These are phyloP conservation scores for Melinopterus prodromus DNA, from an alignment of 2,888 invertebrate species.

Conservation along the genomic window DNA sequence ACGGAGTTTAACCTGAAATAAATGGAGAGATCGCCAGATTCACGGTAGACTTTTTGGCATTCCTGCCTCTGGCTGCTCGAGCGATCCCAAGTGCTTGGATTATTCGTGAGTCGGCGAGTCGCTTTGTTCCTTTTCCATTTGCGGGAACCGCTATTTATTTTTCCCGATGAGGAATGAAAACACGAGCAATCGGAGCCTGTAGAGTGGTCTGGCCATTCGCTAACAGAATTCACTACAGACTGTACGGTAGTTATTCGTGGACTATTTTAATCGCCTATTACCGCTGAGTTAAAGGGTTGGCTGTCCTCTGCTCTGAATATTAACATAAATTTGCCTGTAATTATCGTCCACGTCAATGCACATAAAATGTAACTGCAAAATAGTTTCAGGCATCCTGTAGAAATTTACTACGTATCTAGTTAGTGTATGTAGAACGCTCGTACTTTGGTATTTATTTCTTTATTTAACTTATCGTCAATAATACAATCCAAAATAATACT, in stretches of 20 bases:
- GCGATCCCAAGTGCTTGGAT: not conserved
- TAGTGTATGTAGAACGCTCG: too few relatives aligned
- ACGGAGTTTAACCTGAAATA: not conserved
- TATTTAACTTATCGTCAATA: too few relatives aligned
- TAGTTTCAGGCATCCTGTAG: too few relatives aligned
- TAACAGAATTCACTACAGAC: not conserved
- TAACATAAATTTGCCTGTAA: not conserved
- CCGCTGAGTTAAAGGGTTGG: not conserved
- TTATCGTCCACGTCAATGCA: too few relatives aligned
- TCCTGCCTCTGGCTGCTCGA: not conserved
- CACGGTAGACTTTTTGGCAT: not conserved
- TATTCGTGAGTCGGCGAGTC: not conserved
- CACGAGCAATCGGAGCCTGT: not conserved
- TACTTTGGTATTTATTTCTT: too few relatives aligned
- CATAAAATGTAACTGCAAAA: too few relatives aligned
- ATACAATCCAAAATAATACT: too few relatives aligned
- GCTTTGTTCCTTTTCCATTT: not conserved
- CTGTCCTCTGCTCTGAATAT: not conserved
- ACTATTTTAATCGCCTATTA: not conserved
- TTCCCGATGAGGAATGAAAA: not conserved
- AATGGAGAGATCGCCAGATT: constrained; percentile 4
- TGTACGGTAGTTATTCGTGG: not conserved
- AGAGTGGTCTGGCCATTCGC: not conserved
- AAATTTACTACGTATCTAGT: too few relatives aligned
- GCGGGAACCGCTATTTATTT: not conserved